phyloP scores from a whole-genome alignment of 2,888 invertebrate species.

The Mycalesis mineus region DNA sequence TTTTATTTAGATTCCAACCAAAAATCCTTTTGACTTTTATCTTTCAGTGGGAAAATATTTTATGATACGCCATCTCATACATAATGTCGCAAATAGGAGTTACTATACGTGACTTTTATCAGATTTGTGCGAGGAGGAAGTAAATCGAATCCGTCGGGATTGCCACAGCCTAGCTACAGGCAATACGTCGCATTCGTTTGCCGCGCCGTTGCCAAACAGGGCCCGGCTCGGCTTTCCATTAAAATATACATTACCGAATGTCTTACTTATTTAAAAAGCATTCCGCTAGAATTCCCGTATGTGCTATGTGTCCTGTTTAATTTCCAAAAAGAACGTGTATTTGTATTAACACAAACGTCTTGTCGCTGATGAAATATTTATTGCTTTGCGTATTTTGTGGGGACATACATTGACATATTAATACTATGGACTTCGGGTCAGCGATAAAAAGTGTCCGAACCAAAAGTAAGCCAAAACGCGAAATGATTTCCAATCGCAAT shows the following conservation, averaged over 20 bases:
- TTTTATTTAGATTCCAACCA: not conserved
- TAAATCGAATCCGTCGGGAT: conserved; percentile 18
- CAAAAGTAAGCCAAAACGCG: no score
- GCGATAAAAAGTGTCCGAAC: no score
- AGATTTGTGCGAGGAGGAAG: conserved; percentile 10
- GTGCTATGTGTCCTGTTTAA: not conserved
- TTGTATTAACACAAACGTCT: not conserved
- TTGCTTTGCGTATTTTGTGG: not conserved
- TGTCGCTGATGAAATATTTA: not conserved
- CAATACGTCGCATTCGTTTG: conserved; percentile 8
- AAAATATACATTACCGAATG: conserved; percentile 15
- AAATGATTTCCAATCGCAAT: no score
- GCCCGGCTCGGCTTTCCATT: conserved; percentile 14
- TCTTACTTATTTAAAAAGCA: conserved; percentile 5
- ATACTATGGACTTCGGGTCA: no score
- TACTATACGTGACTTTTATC: not conserved
- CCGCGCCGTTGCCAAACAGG: conserved; percentile 15
- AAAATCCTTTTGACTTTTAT: not conserved
- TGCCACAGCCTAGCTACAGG: not conserved
- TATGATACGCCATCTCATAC: not conserved
- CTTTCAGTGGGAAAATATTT: conserved; percentile 5
- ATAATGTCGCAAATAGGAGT: not conserved
- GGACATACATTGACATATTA: no score
- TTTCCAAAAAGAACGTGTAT: not conserved
- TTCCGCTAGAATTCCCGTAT: not conserved